phyloP scores from a whole-genome alignment of 2,888 invertebrate species.

The Perizoma flavofasciatum region DNA sequence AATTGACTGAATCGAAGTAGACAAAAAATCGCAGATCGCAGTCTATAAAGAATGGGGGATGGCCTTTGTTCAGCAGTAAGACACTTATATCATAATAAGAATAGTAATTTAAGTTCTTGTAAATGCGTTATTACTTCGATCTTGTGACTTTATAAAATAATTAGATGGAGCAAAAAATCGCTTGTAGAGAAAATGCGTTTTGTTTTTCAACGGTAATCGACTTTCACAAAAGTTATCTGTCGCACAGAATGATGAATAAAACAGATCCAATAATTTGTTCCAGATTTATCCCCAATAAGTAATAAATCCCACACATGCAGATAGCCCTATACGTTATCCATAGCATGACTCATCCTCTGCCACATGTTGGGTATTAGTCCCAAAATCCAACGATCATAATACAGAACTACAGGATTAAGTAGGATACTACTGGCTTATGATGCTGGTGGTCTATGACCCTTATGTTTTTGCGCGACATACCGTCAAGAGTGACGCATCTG shows the following conservation, averaged over 20 bases:
- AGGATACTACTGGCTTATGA: conserved; percentile 68
- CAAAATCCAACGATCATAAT: conserved; percentile 79
- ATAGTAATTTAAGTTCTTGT: too few relatives aligned
- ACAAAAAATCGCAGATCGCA: too few relatives aligned
- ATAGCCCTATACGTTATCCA: conserved; percentile 40
- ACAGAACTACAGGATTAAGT: conserved; percentile 73
- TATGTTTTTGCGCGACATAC: conserved; percentile 67
- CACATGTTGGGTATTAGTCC: conserved; percentile 77
- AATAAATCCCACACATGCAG: conserved; percentile 45
- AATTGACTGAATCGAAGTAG: too few relatives aligned
- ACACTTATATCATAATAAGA: too few relatives aligned
- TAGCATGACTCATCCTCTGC: conserved; percentile 53
- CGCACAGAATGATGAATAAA: conserved; percentile 7
- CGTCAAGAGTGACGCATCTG: conserved; percentile 67
- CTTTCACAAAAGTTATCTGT: conserved; percentile 1
- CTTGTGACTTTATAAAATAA: too few relatives aligned
- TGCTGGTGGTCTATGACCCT: conserved; percentile 74
- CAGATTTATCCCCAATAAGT: conserved; percentile 20
- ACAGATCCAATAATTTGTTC: conserved; percentile 15
- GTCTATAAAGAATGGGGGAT: too few relatives aligned
- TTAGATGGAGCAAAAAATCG: neutral
- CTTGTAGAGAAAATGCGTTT: neutral
- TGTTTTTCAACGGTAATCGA: neutral
- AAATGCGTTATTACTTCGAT: too few relatives aligned
- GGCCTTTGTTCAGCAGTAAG: too few relatives aligned